These are phyloP conservation scores for Ochropleura leucogaster DNA, from an alignment of 2,888 invertebrate species.

Conservation along the genomic window DNA sequence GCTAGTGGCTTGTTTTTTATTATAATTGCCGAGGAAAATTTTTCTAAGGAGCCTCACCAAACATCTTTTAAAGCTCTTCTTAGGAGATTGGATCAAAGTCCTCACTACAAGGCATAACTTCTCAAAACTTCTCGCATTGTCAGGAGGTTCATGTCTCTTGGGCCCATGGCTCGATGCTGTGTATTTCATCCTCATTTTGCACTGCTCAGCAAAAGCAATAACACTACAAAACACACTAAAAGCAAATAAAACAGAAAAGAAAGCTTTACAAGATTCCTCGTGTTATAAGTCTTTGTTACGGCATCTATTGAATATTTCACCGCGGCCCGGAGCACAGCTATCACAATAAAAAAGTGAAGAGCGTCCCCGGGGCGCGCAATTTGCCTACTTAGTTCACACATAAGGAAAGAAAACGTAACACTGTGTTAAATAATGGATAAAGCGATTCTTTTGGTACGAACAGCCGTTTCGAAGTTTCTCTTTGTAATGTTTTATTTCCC, in stretches of 20 bases:
- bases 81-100: too few species aligned
- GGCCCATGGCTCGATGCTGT: too few species aligned
- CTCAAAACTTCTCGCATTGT: too few species aligned
- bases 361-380: slow-evolving; percentile 57
- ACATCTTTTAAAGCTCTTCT: too few species aligned
- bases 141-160: too few species aligned
- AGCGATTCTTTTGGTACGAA: slow-evolving; percentile 36
- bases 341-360: slow-evolving; percentile 54
- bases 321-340: slow-evolving; percentile 29
- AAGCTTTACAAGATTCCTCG: slow-evolving; percentile 15
- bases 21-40: too few species aligned
- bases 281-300: slow-evolving; percentile 47
- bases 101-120: too few species aligned
- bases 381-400: slow-evolving; percentile 60
- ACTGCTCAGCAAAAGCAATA: slow-evolving; percentile 1
- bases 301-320: slow-evolving; percentile 56
- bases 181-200: neutral
- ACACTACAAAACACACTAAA: slow-evolving; percentile 8
- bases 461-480: slow-evolving; percentile 12
- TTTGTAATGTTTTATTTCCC: slow-evolving; percentile 27
- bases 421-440: slow-evolving; percentile 55
- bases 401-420: slow-evolving; percentile 47
- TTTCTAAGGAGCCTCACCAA: too few species aligned
- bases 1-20: too few species aligned
- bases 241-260: slow-evolving; percentile 12